These are phyloP conservation scores for Xerus inauris DNA, from an alignment of 2,113 vertebrate species.

Conservation along the genomic window DNA sequence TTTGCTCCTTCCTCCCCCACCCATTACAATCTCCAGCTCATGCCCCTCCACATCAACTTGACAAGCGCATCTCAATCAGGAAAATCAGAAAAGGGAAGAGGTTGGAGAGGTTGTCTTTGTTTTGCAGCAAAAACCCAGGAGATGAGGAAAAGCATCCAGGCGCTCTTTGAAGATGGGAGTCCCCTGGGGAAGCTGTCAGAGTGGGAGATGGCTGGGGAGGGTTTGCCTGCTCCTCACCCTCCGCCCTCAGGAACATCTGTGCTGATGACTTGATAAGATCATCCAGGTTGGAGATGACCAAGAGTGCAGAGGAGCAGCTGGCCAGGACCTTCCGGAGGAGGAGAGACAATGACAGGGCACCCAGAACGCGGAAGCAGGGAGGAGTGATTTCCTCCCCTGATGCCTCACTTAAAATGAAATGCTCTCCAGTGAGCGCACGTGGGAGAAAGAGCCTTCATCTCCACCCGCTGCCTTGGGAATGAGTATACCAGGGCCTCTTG, in stretches of 20 bases:
- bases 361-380: neutral
- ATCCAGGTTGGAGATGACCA: neutral
- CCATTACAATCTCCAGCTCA: neutral
- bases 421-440: neutral
- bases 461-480: neutral
- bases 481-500: neutral
- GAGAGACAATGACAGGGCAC: neutral
- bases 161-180: constrained; percentile 58
- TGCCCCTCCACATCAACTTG: constrained; percentile 10
- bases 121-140: constrained; percentile 50
- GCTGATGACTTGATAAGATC: neutral
- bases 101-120: constrained; percentile 55
- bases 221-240: neutral
- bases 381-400: neutral
- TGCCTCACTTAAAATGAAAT: neutral
- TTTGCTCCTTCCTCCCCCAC: neutral
- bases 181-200: constrained; percentile 52
- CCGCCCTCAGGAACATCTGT: neutral
- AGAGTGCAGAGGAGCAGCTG: neutral
- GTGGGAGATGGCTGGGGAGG: neutral
- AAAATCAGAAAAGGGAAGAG: constrained; percentile 48
- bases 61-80: constrained; percentile 53
- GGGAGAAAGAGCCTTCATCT: neutral
- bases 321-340: neutral
- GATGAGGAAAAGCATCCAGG: constrained; percentile 42